These are phyloP conservation scores for Pheosia gnoma DNA, from an alignment of 2,888 invertebrate genomes.

Conservation along the genomic window DNA sequence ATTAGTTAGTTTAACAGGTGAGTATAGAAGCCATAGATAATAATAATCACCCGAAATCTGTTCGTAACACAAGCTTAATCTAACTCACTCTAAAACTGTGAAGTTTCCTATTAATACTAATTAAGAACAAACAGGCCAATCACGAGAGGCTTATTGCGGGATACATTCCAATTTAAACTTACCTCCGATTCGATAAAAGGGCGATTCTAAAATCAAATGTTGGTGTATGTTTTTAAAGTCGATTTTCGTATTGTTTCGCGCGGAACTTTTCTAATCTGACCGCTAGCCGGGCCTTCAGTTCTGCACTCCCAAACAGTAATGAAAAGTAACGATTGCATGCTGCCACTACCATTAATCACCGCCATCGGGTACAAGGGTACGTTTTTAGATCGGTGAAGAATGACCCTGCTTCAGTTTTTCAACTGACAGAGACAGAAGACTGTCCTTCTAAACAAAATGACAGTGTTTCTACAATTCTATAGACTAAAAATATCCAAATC, in stretches of 20 bases:
- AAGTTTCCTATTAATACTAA: constrained; percentile 81
- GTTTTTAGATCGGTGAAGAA: constrained; percentile 49
- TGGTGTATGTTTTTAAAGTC: constrained; percentile 80
- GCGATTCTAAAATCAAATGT: constrained; percentile 81
- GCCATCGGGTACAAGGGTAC: constrained; percentile 45
- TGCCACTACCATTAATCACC: constrained; percentile 79
- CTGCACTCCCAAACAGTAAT: constrained; percentile 81
- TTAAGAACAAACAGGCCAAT: constrained; percentile 83
- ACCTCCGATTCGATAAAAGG: constrained; percentile 73
- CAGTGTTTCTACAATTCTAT: not conserved
- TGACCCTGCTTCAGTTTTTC: constrained; percentile 27
- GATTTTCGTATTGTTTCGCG: constrained; percentile 78
- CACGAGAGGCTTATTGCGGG: constrained; percentile 81
- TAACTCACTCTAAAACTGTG: constrained; percentile 48
- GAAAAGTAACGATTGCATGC: constrained; percentile 84
- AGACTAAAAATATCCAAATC: not conserved
- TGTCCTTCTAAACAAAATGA: not conserved
- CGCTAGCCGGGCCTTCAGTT: constrained; percentile 69
- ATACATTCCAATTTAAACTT: constrained; percentile 84
- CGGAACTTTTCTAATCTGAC: constrained; percentile 83
- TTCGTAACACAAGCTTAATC: constrained; percentile 32
- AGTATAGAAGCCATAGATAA: not conserved
- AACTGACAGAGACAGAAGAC: not conserved
- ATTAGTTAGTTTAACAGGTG: no score
- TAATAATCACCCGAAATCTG: constrained; percentile 8